Base-by-base conservation (phyloP, 92 coral and sea anemone genomes). In the Actinernus sp. region DNA sequence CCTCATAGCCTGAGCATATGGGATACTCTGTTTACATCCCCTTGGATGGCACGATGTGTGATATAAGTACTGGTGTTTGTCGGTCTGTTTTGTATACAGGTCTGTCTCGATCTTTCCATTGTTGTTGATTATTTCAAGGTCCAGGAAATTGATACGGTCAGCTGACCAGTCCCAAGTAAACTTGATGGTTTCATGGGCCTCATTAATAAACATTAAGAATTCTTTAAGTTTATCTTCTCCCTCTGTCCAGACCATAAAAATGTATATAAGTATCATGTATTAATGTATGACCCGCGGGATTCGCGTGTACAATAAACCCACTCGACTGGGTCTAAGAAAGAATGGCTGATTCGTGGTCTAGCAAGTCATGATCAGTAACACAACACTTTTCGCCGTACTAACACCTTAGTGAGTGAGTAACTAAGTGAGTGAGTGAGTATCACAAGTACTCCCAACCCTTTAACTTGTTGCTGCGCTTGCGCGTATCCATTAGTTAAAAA, bases 31-130 rank as follows among this genome's bases (percentile, higher is more conserved):
- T n/a, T 74, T 74, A 18, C 72, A 74, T 14, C 31, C 26, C 55
- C 23, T 32, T 1, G 80, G 65, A 27, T 74, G 81, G 17, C 72
- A 74, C 5, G 72, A 62, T 7, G 19, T 51, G 34, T 14, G 1
- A 18, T 61, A 49, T 31, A 74, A 55, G 40, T 74, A 62, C 48
- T 74, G 64, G 50, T 74, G 81, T 32, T 63, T 74, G 50, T 61
- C 82, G 0, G 55, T 62, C 1, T 74, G 43, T 24, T 61, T 61
- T 8, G 37, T 27, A 37, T 48, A 62, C 21, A 74, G 28, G 27
- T 74, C 81, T 8, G 73, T 75, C 43, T 63, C 74, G 13, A 76
- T 31, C 3, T 20, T 6, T 3, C 55, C 81, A 2, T 19, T 23
- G 14, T 26, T 20, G 19, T 66, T 66, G 21, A 43, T 43, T 23